Evolutionary conservation across 2,888 invertebrate species (phyloP), one percentile per base, ranked within the genome.

Genomic region (Lapara coniferarum): DNA sequence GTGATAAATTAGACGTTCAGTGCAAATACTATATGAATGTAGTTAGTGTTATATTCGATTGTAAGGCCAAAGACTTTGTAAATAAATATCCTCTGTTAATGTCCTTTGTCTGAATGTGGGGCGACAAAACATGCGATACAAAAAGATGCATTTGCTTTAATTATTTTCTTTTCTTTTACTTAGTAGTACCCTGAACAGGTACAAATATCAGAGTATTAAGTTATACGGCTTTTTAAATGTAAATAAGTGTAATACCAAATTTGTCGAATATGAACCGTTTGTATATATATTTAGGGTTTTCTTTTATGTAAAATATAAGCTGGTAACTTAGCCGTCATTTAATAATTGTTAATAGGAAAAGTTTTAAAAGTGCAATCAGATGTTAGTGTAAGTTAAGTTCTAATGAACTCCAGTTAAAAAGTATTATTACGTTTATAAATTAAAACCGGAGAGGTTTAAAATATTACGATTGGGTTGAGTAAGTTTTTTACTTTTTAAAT

Each of bases 21-120:
- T 87, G 88, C 85, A 82, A 86, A 83, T 83, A 82, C 81, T 79
- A 81, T 75, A 78, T 78, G 75, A 72, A 69, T 58, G 81, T 87
- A 87, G 88, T 81, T 86, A 83, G 82, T 82, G 85, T 89, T 84
- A 81, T 83, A 79, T 87, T 90, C 86, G 85, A 88, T 82, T 86
- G 86, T 90, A 87, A 92, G 92, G 92, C 93, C 93, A 92, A 92
- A 93, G 93, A 93, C 92, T 90, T 79, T 93, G 92, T 93, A 92
- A 76, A 93, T 92, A 92, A 75, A 78, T 78, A 78, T 83, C 80
- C 77, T 46, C 30, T 66, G 57, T 57, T 37, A 52, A 56, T 67
- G 46, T 30, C 55, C 59, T 58, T 52, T 4, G 19, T 12, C 53
- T 69, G 68, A 66, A 58, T 37, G 68, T 51, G 58, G 55, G 44